A percentile compares a stretch with the other conserved stretches of the same genome.
These are phyloP conservation scores for Augiades crinisus DNA, from an alignment of 2,888 invertebrate species.

Conservation along the genomic window DNA sequence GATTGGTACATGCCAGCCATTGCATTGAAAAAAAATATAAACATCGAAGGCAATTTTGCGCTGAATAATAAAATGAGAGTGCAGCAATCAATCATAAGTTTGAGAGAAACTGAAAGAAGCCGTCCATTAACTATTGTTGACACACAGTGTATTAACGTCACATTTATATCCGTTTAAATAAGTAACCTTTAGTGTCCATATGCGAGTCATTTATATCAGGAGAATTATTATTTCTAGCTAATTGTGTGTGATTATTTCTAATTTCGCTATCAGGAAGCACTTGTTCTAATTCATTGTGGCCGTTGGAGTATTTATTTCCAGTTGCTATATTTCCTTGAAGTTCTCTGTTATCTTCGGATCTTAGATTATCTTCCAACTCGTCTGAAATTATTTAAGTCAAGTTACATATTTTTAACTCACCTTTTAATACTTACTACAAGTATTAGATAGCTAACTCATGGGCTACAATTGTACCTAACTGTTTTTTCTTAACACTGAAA, in stretches of 20 bases:
- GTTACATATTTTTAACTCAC: too few species aligned
- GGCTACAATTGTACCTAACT: too few species aligned
- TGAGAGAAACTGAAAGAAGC: neutral
- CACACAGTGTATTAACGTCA: neutral
- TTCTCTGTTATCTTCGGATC: neutral
- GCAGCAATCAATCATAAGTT: neutral
- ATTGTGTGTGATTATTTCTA: conserved; percentile 55
- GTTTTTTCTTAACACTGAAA: too few species aligned
- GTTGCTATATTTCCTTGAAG: neutral
- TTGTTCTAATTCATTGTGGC: conserved; percentile 26
- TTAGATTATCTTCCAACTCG: neutral
- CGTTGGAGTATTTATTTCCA: conserved; percentile 4
- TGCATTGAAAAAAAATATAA: neutral
- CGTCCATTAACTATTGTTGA: neutral
- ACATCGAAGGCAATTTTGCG: conserved; percentile 4
- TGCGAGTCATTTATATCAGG: conserved; percentile 1
- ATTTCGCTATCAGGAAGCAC: conserved; percentile 69
- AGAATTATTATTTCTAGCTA: conserved; percentile 61
- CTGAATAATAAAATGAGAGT: neutral
- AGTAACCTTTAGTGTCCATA: neutral
- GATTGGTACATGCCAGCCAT: neutral
- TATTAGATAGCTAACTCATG: too few species aligned
- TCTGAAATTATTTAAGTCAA: too few species aligned
- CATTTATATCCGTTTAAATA: neutral
- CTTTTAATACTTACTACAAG: too few species aligned